phyloP scores from a whole-genome alignment of 2,888 invertebrate species.

The Dasypogon diadema region DNA sequence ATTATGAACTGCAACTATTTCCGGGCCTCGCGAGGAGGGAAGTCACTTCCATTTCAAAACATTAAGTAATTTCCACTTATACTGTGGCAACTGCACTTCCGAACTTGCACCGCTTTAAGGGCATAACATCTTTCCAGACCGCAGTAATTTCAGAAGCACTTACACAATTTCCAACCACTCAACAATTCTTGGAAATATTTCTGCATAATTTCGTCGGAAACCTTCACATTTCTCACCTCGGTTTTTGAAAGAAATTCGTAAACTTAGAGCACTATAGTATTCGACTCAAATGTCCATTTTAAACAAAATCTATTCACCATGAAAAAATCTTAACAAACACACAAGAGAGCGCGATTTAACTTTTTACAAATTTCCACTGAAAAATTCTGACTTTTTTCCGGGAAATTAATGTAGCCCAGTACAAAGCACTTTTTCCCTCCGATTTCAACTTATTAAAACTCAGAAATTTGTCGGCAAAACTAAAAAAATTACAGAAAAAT shows the following conservation, averaged over 20 bases:
- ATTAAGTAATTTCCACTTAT: neutral
- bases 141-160: slow-evolving; percentile 3
- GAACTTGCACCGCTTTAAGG: neutral
- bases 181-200: neutral
- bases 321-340: slow-evolving; percentile 32
- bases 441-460: slow-evolving; percentile 30
- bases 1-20: slow-evolving; percentile 13
- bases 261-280: slow-evolving; percentile 4
- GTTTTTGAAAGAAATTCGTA: neutral
- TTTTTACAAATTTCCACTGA: slow-evolving; percentile 15
- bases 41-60: slow-evolving; percentile 2
- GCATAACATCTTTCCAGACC: slow-evolving; percentile 14
- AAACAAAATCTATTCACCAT: slow-evolving; percentile 27
- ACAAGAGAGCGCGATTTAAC: slow-evolving; percentile 28
- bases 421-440: neutral
- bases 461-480: slow-evolving; percentile 3
- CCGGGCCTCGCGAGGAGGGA: neutral
- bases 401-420: neutral
- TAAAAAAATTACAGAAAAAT: slow-evolving; percentile 41
- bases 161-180: slow-evolving; percentile 3
- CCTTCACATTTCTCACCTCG: slow-evolving; percentile 25
- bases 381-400: neutral
- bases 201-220: neutral
- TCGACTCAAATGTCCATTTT: slow-evolving; percentile 34
- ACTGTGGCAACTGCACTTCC: neutral